Evolutionary conservation across 2,888 invertebrate species (phyloP).

Genomic region (Digitonthophagus gazella): DNA sequence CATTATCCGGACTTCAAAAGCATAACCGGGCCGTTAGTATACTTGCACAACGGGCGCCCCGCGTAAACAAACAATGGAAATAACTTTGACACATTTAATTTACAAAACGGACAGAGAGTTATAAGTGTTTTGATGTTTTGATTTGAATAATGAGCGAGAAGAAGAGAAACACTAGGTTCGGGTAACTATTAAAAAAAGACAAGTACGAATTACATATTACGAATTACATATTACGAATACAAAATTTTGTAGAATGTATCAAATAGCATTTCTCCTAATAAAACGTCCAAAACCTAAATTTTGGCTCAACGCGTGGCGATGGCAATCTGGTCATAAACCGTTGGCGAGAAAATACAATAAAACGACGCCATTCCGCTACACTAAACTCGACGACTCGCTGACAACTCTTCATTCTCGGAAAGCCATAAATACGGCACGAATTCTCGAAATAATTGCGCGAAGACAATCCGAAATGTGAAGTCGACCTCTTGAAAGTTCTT

Average conservation of each 20-base stretch:
- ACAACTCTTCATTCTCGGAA: not conserved
- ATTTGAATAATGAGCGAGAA: slow-evolving; percentile 22
- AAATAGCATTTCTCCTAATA: no score
- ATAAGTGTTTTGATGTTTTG: slow-evolving; percentile 25
- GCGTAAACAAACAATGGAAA: slow-evolving; percentile 28
- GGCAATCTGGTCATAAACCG: not conserved
- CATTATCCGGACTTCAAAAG: slow-evolving; percentile 22
- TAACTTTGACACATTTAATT: slow-evolving; percentile 29
- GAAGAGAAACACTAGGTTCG: not conserved
- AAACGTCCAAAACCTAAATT: not conserved
- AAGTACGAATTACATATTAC: no score
- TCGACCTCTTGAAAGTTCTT: not conserved
- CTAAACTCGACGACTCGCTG: not conserved
- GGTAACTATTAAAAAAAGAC: no score
- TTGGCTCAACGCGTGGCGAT: not conserved
- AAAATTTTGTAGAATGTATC: no score
- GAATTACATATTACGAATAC: no score
- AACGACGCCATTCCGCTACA: not conserved
- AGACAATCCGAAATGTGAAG: not conserved
- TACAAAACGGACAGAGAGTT: slow-evolving; percentile 23
- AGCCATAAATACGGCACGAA: not conserved
- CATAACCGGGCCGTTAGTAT: slow-evolving; percentile 25
- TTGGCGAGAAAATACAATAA: not conserved
- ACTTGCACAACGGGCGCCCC: slow-evolving; percentile 26
- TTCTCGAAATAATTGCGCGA: not conserved